Percentiles rank a stretch among this genome's conserved stretches.
Conservation (phyloP, 2,888 invertebrate genomes). For the Acleris emargana region DNA sequence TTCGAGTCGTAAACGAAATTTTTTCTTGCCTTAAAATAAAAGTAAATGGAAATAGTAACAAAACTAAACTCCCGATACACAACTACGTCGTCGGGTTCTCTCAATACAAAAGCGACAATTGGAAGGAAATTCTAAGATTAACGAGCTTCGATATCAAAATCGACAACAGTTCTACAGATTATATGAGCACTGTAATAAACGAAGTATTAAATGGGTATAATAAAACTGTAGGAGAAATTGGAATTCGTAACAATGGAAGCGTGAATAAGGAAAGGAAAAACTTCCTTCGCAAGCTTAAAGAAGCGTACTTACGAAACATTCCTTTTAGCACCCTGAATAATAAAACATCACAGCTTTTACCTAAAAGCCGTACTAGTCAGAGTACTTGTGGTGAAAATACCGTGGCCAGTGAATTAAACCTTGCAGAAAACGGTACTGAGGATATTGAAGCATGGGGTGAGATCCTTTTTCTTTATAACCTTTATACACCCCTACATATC, state of each 20-base stretch:
- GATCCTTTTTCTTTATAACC: too few relatives aligned
- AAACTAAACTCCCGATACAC: conserved; percentile 52
- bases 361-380: conserved; percentile 5
- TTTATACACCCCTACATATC: too few relatives aligned
- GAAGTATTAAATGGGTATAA: conserved; percentile 55
- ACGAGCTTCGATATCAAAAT: conserved; percentile 50
- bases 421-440: conserved; percentile 29
- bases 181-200: conserved; percentile 53
- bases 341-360: conserved; percentile 44
- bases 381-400: too few relatives aligned
- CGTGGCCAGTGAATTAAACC: too few relatives aligned
- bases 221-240: conserved; percentile 37
- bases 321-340: conserved; percentile 47
- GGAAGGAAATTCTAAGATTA: conserved; percentile 53
- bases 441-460: conserved; percentile 28
- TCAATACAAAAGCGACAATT: conserved; percentile 51
- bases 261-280: conserved; percentile 18
- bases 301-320: too few relatives aligned
- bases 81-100: conserved; percentile 58
- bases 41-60: neutral
- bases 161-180: conserved; percentile 46
- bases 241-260: conserved; percentile 6
- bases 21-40: conserved; percentile 51
- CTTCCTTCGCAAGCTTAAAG: conserved; percentile 8
- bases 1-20: conserved; percentile 49